Evolutionary conservation across 2,888 invertebrate species (phyloP).

Genomic region (Melanostoma scalare): DNA sequence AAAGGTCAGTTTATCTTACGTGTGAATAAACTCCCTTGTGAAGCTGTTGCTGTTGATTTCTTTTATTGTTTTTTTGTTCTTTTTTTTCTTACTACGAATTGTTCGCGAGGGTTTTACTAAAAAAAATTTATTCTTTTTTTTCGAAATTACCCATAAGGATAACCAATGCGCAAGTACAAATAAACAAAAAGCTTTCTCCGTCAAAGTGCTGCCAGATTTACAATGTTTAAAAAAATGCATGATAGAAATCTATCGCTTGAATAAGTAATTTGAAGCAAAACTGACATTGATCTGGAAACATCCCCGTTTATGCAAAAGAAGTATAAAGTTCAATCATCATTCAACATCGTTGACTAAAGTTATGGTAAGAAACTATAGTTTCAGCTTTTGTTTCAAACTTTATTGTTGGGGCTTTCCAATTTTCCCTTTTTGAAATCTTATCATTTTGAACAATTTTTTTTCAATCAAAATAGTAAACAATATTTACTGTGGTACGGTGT

Average conservation of each 20-base stretch:
- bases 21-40: slow-evolving; percentile 8
- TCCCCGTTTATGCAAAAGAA: too few relatives aligned
- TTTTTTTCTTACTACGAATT: slow-evolving; percentile 22
- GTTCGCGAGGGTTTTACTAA: slow-evolving; percentile 39
- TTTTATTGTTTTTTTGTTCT: slow-evolving; percentile 40
- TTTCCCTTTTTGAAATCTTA: too few relatives aligned
- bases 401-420: too few relatives aligned
- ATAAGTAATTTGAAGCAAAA: not conserved
- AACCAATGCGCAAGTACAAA: slow-evolving; percentile 61
- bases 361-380: too few relatives aligned
- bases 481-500: too few relatives aligned
- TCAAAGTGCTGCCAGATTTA: slow-evolving; percentile 26
- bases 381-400: too few relatives aligned
- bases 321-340: too few relatives aligned
- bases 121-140: slow-evolving; percentile 11
- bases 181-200: slow-evolving; percentile 47
- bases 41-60: slow-evolving; percentile 34
- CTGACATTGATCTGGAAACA: too few relatives aligned
- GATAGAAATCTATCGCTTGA: slow-evolving; percentile 9
- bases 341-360: too few relatives aligned
- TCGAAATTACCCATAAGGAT: slow-evolving; percentile 15
- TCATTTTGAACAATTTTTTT: too few relatives aligned
- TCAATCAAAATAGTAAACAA: too few relatives aligned
- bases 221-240: not conserved
- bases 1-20: slow-evolving; percentile 20